Evolutionary conservation across 1,140 invertebrate species (phyloP).

Genomic region (Tetramorium parvispinum): DNA sequence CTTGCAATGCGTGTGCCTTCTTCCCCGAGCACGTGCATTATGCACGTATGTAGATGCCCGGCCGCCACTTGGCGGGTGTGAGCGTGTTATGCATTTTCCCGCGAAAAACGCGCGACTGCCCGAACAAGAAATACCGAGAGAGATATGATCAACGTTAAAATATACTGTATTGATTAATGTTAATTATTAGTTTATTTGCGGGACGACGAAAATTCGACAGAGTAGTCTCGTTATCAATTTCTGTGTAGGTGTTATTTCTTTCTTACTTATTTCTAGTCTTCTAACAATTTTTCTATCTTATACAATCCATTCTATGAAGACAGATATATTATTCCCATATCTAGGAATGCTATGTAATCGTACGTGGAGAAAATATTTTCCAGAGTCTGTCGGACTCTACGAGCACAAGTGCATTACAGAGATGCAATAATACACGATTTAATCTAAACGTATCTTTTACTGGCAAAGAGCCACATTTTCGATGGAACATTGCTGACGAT

Average conservation of each 20-base stretch:
- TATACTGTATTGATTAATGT: neutral
- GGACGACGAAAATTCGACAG: neutral
- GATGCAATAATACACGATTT: conserved; percentile 22
- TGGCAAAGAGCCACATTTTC: conserved; percentile 1
- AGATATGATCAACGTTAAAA: neutral
- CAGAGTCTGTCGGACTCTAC: neutral
- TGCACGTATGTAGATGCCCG: neutral
- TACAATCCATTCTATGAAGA: neutral
- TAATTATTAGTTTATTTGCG: neutral
- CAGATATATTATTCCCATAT: neutral
- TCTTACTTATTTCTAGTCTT: neutral
- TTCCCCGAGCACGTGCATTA: conserved; percentile 40
- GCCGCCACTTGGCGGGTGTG: conserved; percentile 25
- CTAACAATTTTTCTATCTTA: neutral
- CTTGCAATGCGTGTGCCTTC: conserved; percentile 58
- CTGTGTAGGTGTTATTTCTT: neutral
- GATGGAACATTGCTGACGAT: conserved; percentile 9
- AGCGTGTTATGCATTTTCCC: conserved; percentile 9
- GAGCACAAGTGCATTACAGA: neutral
- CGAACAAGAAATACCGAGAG: neutral
- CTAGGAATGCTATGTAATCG: neutral
- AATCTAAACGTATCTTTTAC: conserved; percentile 17
- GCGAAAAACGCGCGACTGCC: neutral
- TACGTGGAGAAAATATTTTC: neutral
- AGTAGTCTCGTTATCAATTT: neutral